Evolutionary conservation across 2,888 invertebrate genomes (phyloP).

Genomic region (Philonicus albiceps): DNA sequence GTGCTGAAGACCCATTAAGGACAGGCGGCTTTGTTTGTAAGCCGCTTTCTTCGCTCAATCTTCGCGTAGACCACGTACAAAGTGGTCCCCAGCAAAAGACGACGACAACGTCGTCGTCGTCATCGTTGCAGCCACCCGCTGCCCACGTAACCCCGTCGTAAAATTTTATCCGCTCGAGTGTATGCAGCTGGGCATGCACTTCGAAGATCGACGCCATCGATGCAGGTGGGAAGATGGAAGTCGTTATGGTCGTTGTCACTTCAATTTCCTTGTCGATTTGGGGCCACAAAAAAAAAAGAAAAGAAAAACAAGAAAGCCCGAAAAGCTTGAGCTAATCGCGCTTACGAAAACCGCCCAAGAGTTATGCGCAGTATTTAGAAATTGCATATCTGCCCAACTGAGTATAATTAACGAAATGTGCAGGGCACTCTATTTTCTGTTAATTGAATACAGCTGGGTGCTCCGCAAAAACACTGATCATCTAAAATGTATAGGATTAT

Average conservation of each 20-base stretch:
- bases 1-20: slow-evolving; percentile 47
- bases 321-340: not conserved
- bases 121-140: not conserved
- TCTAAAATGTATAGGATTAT: not conserved
- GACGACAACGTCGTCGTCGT: too few species aligned
- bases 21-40: slow-evolving; percentile 5
- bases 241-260: slow-evolving; percentile 18
- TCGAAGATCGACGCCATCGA: not conserved
- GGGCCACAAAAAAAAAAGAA: not conserved
- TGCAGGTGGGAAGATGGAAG: slow-evolving; percentile 12
- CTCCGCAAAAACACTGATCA: not conserved
- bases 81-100: not conserved
- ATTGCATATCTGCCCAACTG: not conserved
- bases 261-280: not conserved
- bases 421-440: not conserved
- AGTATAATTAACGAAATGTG: too few species aligned
- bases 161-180: slow-evolving; percentile 6
- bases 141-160: not conserved
- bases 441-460: not conserved
- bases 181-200: not conserved
- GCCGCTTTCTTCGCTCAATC: not conserved
- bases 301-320: too few species aligned
- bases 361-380: not conserved
- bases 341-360: not conserved
- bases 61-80: not conserved